A percentile compares a stretch with the other conserved stretches of the same genome.
Conservation (phyloP, 1,140 invertebrate genomes). For the Muscidifurax raptorellus region DNA sequence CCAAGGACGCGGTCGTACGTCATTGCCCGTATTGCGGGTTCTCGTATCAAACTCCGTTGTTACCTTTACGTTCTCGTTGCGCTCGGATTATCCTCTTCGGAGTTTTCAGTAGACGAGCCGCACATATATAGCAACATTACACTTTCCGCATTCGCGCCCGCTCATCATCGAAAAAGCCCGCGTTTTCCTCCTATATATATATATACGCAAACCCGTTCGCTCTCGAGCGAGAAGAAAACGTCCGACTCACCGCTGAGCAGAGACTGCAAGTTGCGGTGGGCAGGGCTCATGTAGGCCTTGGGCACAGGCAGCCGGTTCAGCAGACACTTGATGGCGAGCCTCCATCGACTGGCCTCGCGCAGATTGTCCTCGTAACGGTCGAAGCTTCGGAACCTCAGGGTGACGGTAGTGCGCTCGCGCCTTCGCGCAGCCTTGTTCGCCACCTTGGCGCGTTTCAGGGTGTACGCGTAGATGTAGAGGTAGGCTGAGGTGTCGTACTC, state of each 20-base stretch:
- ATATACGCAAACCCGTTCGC: too few species aligned
- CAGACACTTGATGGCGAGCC: conserved; percentile 83
- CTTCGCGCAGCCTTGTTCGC: conserved; percentile 68
- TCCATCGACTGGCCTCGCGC: conserved; percentile 88
- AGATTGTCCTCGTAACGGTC: conserved; percentile 91
- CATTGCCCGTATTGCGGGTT: neutral
- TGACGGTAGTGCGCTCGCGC: conserved; percentile 86
- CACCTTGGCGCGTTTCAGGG: conserved; percentile 80
- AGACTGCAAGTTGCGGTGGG: conserved; percentile 67
- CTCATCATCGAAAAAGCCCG: too few species aligned
- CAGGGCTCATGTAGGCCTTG: conserved; percentile 70
- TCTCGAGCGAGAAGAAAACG: too few species aligned
- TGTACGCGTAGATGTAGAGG: conserved; percentile 91
- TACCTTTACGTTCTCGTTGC: neutral
- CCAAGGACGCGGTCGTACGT: neutral
- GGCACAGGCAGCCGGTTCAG: conserved; percentile 77
- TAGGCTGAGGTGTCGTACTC: conserved; percentile 87
- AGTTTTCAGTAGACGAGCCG: too few species aligned
- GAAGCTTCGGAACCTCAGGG: conserved; percentile 86
- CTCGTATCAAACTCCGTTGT: neutral
- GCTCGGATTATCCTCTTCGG: neutral
- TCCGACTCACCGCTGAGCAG: conserved; percentile 64
- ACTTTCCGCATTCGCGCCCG: neutral
- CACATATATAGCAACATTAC: too few species aligned
- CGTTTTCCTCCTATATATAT: too few species aligned